Conservation (phyloP, 2,797 vertebrate genomes). For the Arctocebus calabarensis region DNA sequence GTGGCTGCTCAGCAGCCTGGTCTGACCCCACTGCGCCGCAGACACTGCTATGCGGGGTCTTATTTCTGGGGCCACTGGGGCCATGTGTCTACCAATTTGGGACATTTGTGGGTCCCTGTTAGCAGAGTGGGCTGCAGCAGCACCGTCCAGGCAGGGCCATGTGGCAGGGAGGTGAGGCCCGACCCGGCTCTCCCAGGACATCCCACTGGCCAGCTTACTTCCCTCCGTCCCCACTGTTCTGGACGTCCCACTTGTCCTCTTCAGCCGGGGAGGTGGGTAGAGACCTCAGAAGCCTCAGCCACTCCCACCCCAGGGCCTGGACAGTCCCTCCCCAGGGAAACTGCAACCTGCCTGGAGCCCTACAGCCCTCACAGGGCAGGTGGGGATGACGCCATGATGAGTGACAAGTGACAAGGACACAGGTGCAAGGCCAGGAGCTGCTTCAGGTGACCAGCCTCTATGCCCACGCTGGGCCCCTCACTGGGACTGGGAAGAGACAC, state of each 20-base stretch:
- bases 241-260: fast-evolving
- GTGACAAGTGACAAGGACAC: fast-evolving
- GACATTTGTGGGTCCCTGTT: fast-evolving
- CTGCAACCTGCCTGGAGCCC: fast-evolving
- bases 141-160: fast-evolving
- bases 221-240: background rate
- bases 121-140: fast-evolving
- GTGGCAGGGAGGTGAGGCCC: too few relatives aligned
- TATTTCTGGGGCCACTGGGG: background rate
- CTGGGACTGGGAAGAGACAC: background rate
- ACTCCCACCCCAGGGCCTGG: fast-evolving
- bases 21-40: fast-evolving
- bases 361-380: background rate
- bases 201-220: too few relatives aligned
- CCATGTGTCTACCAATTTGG: background rate
- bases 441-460: fast-evolving
- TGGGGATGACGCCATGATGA: fast-evolving
- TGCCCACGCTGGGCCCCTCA: fast-evolving
- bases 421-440: too few relatives aligned
- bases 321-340: fast-evolving
- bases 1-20: too few relatives aligned
- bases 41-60: background rate
- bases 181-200: fast-evolving
- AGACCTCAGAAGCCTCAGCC: background rate
- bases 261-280: fast-evolving